Percentiles rank a stretch among this genome's conserved stretches.
phyloP scores from a whole-genome alignment of 1,140 invertebrate genomes.

The Ceratina calcarata region DNA sequence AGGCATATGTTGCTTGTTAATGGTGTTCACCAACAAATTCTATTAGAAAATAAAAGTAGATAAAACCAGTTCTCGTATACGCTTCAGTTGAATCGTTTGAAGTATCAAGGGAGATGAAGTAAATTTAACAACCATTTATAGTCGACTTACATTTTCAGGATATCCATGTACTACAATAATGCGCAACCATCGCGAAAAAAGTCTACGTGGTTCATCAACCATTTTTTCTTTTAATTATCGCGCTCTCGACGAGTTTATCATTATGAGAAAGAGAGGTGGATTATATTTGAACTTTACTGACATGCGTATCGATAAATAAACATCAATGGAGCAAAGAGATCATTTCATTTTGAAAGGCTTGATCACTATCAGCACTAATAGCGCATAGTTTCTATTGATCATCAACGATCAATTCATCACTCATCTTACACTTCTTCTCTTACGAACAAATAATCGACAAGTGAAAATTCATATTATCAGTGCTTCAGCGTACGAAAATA shows the following conservation, averaged over 20 bases:
- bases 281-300: not conserved
- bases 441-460: not conserved
- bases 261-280: not conserved
- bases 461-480: not conserved
- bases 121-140: not conserved
- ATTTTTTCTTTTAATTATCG: slow-evolving; percentile 58
- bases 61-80: not conserved
- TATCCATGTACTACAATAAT: slow-evolving; percentile 72
- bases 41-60: slow-evolving; percentile 68
- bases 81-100: not conserved
- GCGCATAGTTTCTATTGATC: no score
- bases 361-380: not conserved
- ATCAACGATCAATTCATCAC: no score
- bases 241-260: not conserved
- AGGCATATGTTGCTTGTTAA: slow-evolving; percentile 76
- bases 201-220: slow-evolving; percentile 64
- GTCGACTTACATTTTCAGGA: slow-evolving; percentile 67
- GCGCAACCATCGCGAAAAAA: slow-evolving; percentile 71
- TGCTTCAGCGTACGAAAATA: not conserved
- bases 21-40: slow-evolving; percentile 83
- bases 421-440: not conserved
- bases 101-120: slow-evolving; percentile 3
- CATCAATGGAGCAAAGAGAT: not conserved
- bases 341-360: not conserved
- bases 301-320: not conserved